Base-by-base conservation (phyloP, 2,888 invertebrate genomes). In the Balanococcus diminutus region DNA sequence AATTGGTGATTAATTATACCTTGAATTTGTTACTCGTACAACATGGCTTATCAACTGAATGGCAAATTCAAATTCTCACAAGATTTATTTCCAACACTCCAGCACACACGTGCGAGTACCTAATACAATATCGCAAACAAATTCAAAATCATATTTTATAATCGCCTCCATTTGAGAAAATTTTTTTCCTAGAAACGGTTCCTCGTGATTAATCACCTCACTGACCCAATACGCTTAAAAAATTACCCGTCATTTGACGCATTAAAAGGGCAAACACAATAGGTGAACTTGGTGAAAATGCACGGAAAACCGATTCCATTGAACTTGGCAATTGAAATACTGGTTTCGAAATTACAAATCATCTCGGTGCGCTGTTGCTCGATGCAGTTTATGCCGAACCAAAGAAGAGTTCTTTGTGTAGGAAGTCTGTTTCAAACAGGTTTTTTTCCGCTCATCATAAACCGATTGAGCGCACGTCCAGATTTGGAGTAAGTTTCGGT, bases 261-360 rank as follows among this genome's bases (percentile, higher is more conserved):
- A 61, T 61, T 61, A 61, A 61, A 61, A 61, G 25, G 61, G 25
- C 61, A 61, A 61, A 61, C 61, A 61, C 61, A 61, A 61, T 61
- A 61, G 61, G 25, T 61, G 61, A 61, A 46, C 46, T 46, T 46
- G 61, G 25, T 61, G 61, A 61, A 61, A 61, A 61, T 61, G 61
- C 32, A 72, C 72, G 32, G 72, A 72, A 72, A 72, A 72, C 72
- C 72, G 32, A 72, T 32, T 72, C 31, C 46, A 46, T 46, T 46
- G 46, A 72, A 72, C 72, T 72, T 72, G 72, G 31, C 72, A 31
- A 72, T 72, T 16, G 72, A 32, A 72, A 72, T 72, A 72, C 72
- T 72, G 72, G 72, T 72, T 72, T 72, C 16, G 72, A 72, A 72
- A 72, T 72, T 72, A 72, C 72, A 31, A 72, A 31, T 72, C 72